phyloP scores from a whole-genome alignment of 2,797 vertebrate genomes.

The Macrochelys suwanniensis region DNA sequence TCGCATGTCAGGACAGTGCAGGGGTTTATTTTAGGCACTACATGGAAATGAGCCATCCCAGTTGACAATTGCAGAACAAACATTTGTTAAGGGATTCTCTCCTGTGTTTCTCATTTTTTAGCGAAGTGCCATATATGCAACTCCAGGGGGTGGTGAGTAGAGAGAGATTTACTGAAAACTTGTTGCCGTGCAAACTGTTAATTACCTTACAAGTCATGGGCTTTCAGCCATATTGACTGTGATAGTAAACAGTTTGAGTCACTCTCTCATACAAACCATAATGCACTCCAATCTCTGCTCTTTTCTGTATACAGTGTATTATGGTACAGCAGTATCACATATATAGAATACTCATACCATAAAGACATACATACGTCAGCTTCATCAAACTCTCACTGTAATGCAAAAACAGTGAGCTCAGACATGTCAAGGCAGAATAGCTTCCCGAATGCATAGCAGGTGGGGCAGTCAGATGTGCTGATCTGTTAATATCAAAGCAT shows the following conservation, averaged over 20 bases:
- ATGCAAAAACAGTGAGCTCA: neutral
- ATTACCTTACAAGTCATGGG: neutral
- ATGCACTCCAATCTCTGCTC: neutral
- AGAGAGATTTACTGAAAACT: neutral
- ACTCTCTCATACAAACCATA: neutral
- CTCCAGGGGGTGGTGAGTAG: neutral
- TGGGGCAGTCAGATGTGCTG: neutral
- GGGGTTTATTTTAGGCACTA: constrained; percentile 34
- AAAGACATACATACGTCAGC: fast-evolving
- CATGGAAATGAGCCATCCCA: neutral
- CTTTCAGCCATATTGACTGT: neutral
- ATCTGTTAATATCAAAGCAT: neutral
- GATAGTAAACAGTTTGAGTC: neutral
- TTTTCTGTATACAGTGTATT: fast-evolving
- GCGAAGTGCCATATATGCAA: neutral
- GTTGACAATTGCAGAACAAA: neutral
- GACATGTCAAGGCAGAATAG: fast-evolving
- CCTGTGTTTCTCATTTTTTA: constrained; percentile 25
- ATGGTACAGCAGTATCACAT: neutral
- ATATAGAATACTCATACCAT: neutral
- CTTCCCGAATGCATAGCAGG: neutral
- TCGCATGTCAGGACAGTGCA: neutral
- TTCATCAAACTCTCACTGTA: neutral
- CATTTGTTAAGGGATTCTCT: neutral
- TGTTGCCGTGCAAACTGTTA: neutral